Base-by-base conservation (phyloP, 2,888 invertebrate species). In the Leptopterna dolabrata region DNA sequence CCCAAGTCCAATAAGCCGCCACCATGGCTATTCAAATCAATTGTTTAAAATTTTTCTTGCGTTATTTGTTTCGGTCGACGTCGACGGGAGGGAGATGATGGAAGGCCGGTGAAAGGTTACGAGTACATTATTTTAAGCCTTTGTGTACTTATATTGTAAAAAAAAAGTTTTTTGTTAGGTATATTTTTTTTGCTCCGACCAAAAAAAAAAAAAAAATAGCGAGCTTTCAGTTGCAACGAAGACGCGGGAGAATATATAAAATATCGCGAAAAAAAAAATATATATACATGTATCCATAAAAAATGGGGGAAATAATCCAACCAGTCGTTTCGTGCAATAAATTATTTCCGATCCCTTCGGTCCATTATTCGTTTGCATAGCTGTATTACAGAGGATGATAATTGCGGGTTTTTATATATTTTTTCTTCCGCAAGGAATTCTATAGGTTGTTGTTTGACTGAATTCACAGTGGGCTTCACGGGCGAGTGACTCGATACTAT, bases 171-270 rank as follows among this genome's bases (percentile, higher is more conserved):
- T 78, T 78, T 47, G 78, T 45, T 78, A n/a, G 9, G 19, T n/a
- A n/a, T n/a, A n/a, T n/a, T n/a, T 27, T 29, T 36, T 76, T 16
- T 76, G 63, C 7, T 24, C 24, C 9, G 27, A 36, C n/a, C 4
- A 55, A 55, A 30, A 36, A 36, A 43, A 76, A 29, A 73, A 29
- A n/a, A n/a, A 73, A 73, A 73, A 16, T 73, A 14, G 76, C 43
- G 63, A 63, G 63, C 63, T n/a, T 76, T 76, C 76, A 76, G 76
- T 43, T 76, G 43, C 76, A 43, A n/a, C 43, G 36, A 76, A 76
- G n/a, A 19, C n/a, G n/a, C 29, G 76, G n/a, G 7, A 36, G 36
- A 36, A 7, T 4, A 36, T 36, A 4, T 36, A 7, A 76, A 76
- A 70, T n/a, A n/a, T n/a, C n/a, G n/a, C n/a, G n/a, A n/a, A n/a